Evolutionary conservation across 2,888 invertebrate species (phyloP).

Genomic region (Melanostoma scalare): DNA sequence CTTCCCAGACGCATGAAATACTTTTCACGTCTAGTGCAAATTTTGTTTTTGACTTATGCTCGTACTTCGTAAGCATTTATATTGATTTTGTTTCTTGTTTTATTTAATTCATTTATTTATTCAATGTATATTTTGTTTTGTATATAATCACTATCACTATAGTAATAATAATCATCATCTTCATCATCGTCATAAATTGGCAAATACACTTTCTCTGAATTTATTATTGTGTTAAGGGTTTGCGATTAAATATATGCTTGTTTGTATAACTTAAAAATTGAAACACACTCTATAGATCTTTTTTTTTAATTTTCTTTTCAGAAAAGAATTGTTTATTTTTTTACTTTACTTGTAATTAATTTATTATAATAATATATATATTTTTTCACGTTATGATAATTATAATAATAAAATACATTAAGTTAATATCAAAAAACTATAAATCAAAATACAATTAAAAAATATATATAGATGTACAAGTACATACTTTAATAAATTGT

Average conservation of each 20-base stretch:
- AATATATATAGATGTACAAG: constrained; percentile 49
- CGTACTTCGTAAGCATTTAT: constrained; percentile 33
- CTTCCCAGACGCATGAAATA: not conserved
- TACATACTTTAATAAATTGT: constrained; percentile 33
- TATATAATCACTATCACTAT: constrained; percentile 66
- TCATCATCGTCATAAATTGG: constrained; percentile 54
- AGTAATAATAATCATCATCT: constrained; percentile 55
- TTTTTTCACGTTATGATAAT: constrained; percentile 51
- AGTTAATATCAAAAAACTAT: constrained; percentile 67
- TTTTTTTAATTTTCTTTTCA: not conserved
- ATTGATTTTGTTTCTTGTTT: constrained; percentile 1
- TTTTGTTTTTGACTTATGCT: constrained; percentile 20
- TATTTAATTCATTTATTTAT: constrained; percentile 12
- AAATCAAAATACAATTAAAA: constrained; percentile 59
- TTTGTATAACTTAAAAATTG: constrained; percentile 43
- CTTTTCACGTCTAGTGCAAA: constrained; percentile 9
- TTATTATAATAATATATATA: constrained; percentile 43
- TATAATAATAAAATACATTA: constrained; percentile 64
- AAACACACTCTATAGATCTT: constrained; percentile 41
- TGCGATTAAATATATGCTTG: constrained; percentile 8
- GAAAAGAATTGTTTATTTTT: constrained; percentile 25
- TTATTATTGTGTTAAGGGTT: not conserved
- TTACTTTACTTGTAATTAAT: constrained; percentile 38
- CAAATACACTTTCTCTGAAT: constrained; percentile 50
- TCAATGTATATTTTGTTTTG: constrained; percentile 66